A percentile compares a stretch with the other conserved stretches of the same genome.
Conservation (phyloP, 1,140 invertebrate species). For the Drosophila repletoides region DNA sequence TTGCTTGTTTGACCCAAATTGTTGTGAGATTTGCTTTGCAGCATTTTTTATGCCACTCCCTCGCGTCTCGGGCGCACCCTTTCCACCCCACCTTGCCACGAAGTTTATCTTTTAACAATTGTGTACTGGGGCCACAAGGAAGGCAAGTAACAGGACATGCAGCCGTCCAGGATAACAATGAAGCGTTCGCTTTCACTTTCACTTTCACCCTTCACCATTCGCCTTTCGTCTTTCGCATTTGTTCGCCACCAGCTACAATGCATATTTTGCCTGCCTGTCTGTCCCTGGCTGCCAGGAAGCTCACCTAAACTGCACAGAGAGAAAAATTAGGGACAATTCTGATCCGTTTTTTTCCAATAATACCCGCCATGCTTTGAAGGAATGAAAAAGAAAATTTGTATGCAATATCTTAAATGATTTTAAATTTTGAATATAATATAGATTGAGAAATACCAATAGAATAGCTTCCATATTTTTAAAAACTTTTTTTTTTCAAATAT, state of each 20-base stretch:
- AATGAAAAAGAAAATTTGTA: no score
- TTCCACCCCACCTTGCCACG: background rate
- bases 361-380: no score
- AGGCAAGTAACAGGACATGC: constrained; percentile 7
- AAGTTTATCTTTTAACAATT: constrained; percentile 71
- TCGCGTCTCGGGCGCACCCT: background rate
- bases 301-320: no score
- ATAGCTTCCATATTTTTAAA: no score
- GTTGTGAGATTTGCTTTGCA: constrained; percentile 78
- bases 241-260: constrained; percentile 51
- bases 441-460: no score
- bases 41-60: constrained; percentile 28
- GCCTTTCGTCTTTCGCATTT: constrained; percentile 38
- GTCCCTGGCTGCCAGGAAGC: no score
- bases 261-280: constrained; percentile 33
- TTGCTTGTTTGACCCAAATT: constrained; percentile 81
- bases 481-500: no score
- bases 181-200: constrained; percentile 64
- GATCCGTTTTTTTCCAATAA: no score
- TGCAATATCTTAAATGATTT: no score
- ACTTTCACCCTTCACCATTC: constrained; percentile 1
- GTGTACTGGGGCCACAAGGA: constrained; percentile 35
- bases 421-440: no score
- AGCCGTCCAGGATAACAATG: constrained; percentile 61
- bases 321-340: no score